Conservation (phyloP, 1,140 invertebrate genomes). For the Euglossa dilemma region DNA sequence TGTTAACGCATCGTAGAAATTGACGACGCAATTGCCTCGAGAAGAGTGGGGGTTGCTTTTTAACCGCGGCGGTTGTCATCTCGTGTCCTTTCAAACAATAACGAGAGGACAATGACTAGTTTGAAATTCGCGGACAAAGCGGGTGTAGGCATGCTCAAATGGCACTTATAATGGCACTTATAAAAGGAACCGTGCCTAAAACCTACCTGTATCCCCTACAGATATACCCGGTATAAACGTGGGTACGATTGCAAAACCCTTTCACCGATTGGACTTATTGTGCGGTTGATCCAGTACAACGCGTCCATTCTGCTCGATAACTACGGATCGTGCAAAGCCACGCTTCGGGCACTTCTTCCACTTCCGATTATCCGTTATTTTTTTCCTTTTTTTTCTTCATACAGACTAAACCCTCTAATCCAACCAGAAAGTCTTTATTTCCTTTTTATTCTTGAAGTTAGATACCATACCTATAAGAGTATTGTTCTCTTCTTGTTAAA, state of each 20-base stretch:
- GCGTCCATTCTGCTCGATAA: slow-evolving; percentile 47
- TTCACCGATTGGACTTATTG: slow-evolving; percentile 55
- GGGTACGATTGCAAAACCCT: slow-evolving; percentile 55
- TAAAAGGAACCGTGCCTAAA: slow-evolving; percentile 39
- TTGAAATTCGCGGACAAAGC: slow-evolving; percentile 61
- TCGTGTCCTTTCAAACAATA: slow-evolving; percentile 59
- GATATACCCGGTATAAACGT: slow-evolving; percentile 39
- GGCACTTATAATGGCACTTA: slow-evolving; percentile 59
- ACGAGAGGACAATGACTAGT: slow-evolving; percentile 62
- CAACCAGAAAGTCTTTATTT: neutral
- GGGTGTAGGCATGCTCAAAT: slow-evolving; percentile 44
- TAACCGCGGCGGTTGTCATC: slow-evolving; percentile 48
- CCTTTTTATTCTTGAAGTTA: neutral
- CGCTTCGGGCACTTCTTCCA: slow-evolving; percentile 51
- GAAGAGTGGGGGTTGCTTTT: slow-evolving; percentile 14
- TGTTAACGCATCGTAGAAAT: slow-evolving; percentile 25
- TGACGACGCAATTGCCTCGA: neutral
- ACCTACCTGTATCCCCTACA: slow-evolving; percentile 51
- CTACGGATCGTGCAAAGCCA: slow-evolving; percentile 60
- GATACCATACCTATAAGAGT: neutral
- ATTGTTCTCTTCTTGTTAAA: neutral
- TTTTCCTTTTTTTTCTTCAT: neutral
- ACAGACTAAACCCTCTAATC: neutral
- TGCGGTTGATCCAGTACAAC: slow-evolving; percentile 27
- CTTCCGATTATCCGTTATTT: slow-evolving; percentile 47